These are phyloP conservation scores for Drosophila athabasca DNA, from an alignment of 1,140 invertebrate species.

Conservation along the genomic window DNA sequence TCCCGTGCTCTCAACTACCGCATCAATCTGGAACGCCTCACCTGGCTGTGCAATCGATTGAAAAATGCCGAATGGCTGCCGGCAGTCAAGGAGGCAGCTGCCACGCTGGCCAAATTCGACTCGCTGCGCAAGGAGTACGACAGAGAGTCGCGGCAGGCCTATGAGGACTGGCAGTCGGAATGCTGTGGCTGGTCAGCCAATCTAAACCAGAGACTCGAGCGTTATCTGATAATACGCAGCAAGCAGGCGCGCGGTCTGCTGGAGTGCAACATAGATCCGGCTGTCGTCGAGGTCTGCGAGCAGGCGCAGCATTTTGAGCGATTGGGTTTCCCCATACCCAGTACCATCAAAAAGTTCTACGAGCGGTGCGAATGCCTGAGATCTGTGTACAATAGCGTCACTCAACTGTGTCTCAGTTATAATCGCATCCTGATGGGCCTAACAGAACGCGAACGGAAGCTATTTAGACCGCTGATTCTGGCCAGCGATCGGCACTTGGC, in stretches of 20 bases:
- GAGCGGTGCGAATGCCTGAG: constrained; percentile 87
- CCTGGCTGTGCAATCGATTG: constrained; percentile 59
- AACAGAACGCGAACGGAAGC: constrained; percentile 85
- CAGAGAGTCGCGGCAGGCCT: constrained; percentile 57
- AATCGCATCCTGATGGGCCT: constrained; percentile 89
- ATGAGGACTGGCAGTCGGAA: constrained; percentile 86
- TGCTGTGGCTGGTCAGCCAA: constrained; percentile 82
- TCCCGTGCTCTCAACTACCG: constrained; percentile 84
- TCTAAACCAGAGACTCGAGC: constrained; percentile 86
- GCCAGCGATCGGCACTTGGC: constrained; percentile 89
- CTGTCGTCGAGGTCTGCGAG: constrained; percentile 60
- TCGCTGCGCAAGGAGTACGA: constrained; percentile 57
- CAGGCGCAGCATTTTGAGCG: constrained; percentile 84
- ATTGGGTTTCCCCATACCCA: constrained; percentile 85
- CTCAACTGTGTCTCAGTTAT: constrained; percentile 90
- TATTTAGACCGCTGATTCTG: constrained; percentile 86
- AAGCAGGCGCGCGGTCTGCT: constrained; percentile 87
- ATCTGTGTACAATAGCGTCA: constrained; percentile 89
- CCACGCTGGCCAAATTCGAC: constrained; percentile 61
- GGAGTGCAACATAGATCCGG: constrained; percentile 90
- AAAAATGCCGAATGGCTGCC: constrained; percentile 68
- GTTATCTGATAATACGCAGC: constrained; percentile 89
- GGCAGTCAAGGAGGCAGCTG: constrained; percentile 46
- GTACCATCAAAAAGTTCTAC: constrained; percentile 85
- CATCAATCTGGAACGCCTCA: constrained; percentile 68